These are phyloP conservation scores for Gerris buenoi DNA, from an alignment of 1,140 invertebrate species.

Conservation along the genomic window DNA sequence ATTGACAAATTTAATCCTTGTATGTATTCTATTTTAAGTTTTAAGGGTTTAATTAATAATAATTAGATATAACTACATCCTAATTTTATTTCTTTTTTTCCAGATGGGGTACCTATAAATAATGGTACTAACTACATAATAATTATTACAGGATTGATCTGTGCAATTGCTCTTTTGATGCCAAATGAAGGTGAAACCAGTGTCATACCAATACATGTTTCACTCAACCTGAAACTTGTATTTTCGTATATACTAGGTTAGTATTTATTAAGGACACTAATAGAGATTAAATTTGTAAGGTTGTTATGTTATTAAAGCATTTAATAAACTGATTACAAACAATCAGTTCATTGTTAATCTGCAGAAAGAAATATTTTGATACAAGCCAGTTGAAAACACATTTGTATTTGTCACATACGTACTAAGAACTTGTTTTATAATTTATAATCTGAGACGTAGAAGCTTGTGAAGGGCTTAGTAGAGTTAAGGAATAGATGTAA, in stretches of 20 bases:
- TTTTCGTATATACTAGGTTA: slow-evolving; percentile 9
- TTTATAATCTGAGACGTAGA: not conserved
- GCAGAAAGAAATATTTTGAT: not conserved
- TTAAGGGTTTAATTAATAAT: too few species aligned
- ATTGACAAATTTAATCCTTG: too few species aligned
- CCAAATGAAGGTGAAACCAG: slow-evolving; percentile 10
- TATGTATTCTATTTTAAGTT: too few species aligned
- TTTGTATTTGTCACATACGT: not conserved
- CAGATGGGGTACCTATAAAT: not conserved
- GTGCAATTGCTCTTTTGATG: slow-evolving; percentile 3
- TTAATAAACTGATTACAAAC: not conserved
- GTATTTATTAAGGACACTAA: not conserved
- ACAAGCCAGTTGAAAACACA: not conserved
- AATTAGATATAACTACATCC: too few species aligned
- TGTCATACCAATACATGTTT: not conserved
- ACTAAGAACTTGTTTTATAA: not conserved
- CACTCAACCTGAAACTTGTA: slow-evolving; percentile 4
- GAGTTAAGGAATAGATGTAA: too few species aligned
- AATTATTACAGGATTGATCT: not conserved
- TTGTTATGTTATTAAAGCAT: too few species aligned
- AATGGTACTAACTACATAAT: slow-evolving; percentile 4
- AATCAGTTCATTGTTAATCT: not conserved
- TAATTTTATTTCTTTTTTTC: too few species aligned
- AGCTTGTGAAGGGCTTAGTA: too few species aligned
- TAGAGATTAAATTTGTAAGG: not conserved